Percentiles rank a stretch among this genome's conserved stretches.
Conservation (phyloP, 1,140 invertebrate species). For the Ips typographus region DNA sequence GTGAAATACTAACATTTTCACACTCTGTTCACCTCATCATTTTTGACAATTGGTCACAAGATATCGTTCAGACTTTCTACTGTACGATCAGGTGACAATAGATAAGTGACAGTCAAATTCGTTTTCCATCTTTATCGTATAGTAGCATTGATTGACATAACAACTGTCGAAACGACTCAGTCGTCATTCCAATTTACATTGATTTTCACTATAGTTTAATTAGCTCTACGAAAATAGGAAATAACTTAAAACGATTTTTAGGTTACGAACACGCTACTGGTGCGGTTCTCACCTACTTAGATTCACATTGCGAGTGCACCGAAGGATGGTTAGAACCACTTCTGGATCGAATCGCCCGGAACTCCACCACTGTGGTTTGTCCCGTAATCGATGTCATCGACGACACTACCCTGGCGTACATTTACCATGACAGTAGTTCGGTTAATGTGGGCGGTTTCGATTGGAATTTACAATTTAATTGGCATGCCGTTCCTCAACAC, state of each 20-base stretch:
- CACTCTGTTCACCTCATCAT: too few relatives aligned
- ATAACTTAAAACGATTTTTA: slow-evolving; percentile 9
- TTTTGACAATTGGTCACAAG: too few relatives aligned
- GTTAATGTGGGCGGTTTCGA: slow-evolving; percentile 96
- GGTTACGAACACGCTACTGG: slow-evolving; percentile 85
- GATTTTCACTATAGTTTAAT: too few relatives aligned
- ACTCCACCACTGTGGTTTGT: slow-evolving; percentile 87
- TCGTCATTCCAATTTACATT: too few relatives aligned
- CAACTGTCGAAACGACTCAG: too few relatives aligned
- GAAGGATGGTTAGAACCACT: slow-evolving; percentile 94
- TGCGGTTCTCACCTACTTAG: slow-evolving; percentile 91
- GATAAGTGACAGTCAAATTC: too few relatives aligned
- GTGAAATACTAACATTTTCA: too few relatives aligned
- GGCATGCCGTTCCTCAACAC: slow-evolving; percentile 93
- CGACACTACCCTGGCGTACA: slow-evolving; percentile 86
- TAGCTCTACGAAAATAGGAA: too few relatives aligned
- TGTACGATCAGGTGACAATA: too few relatives aligned
- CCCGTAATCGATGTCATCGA: slow-evolving; percentile 93
- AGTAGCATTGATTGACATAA: too few relatives aligned
- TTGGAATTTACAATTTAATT: slow-evolving; percentile 96
- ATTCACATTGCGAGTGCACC: slow-evolving; percentile 97
- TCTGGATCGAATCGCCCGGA: slow-evolving; percentile 87
- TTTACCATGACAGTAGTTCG: slow-evolving; percentile 81
- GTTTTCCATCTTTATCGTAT: too few relatives aligned
- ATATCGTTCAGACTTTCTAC: too few relatives aligned